Percentiles rank a stretch among this genome's conserved stretches.
These are phyloP conservation scores for Trichonephila clavipes DNA, from an alignment of 1,140 invertebrate species.

Conservation along the genomic window DNA sequence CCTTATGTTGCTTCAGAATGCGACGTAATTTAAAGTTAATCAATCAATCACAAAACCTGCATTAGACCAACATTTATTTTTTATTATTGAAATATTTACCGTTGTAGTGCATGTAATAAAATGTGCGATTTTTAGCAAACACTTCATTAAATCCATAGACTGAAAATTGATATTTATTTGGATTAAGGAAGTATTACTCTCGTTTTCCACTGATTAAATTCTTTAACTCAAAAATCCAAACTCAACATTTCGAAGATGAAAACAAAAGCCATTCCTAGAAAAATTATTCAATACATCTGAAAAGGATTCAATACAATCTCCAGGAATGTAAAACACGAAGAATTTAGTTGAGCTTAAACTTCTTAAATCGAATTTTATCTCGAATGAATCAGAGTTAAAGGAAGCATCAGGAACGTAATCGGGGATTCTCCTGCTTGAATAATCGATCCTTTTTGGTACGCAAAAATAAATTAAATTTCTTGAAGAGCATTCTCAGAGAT, in stretches of 20 bases:
- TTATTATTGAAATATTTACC: too few relatives aligned
- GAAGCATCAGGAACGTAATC: not conserved
- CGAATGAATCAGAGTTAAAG: not conserved
- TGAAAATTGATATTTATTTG: too few relatives aligned
- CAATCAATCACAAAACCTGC: too few relatives aligned
- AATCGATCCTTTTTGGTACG: slow-evolving; percentile 23
- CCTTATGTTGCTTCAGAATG: too few relatives aligned
- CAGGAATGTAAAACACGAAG: not conserved
- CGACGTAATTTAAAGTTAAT: too few relatives aligned
- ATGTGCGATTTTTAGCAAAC: too few relatives aligned
- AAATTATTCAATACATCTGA: slow-evolving; percentile 1
- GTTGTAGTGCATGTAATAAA: too few relatives aligned
- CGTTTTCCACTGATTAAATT: not conserved
- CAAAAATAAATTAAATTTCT: slow-evolving; percentile 53
- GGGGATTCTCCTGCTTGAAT: slow-evolving; percentile 17
- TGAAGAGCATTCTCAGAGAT: not conserved
- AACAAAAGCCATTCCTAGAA: not conserved
- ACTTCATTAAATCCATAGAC: too few relatives aligned
- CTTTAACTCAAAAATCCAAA: too few relatives aligned
- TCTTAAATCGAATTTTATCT: slow-evolving; percentile 13
- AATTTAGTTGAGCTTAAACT: not conserved
- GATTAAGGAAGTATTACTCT: not conserved
- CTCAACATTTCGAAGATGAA: not conserved
- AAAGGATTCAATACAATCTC: not conserved
- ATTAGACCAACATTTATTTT: too few relatives aligned